Base-by-base conservation (phyloP, 2,797 vertebrate genomes). In the Dermochelys coriacea region DNA sequence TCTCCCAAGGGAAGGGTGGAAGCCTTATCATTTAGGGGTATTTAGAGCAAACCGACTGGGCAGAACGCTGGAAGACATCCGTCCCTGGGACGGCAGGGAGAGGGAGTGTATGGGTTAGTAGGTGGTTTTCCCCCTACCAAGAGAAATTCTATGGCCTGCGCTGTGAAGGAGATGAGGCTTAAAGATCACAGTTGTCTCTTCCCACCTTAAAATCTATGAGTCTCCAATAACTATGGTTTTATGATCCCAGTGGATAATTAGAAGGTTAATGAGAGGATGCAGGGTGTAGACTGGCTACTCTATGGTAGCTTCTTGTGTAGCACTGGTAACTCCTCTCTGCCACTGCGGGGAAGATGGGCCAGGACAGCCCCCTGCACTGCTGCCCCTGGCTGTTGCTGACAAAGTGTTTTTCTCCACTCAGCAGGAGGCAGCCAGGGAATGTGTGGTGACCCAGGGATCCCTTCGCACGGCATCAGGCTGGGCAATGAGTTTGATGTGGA, bases 401-500 rank as follows among this genome's bases (percentile, higher is more conserved):
- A 82, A 61, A 8, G 15, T 47, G 1, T 82, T 54, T 18, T 50
- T 97, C 68, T 96, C 47, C 52, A 68, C 89, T 89, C 75, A 79
- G 2, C 94, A 99, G 99, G 99, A 19, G 98, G 99, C 81, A 99
- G 98, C 86, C 93, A 97, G 1, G 99, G 99, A 0, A 80, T 98
- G 34, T 99, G 99, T 8, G 99, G 99, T 0, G 99, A 99, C 95
- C 99, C 99, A 0, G 99, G 99, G 1, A 96, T 99, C 85, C 99
- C 99, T 0, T 98, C 99, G 0, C 99, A 99, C 0, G 99, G 99
- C 16, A 99, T 99, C 15, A 99, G 99, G 12, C 98, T 99, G 86
- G 99, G 99, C 4, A 99, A 99, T 3, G 98, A 98, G 94, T 99
- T 99, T 10, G 97, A 92, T 0, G 98, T 98, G 1, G 98, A 98